Evolutionary conservation across 2,113 vertebrate species (phyloP).

Genomic region (Pomatorhinus ruficollis): DNA sequence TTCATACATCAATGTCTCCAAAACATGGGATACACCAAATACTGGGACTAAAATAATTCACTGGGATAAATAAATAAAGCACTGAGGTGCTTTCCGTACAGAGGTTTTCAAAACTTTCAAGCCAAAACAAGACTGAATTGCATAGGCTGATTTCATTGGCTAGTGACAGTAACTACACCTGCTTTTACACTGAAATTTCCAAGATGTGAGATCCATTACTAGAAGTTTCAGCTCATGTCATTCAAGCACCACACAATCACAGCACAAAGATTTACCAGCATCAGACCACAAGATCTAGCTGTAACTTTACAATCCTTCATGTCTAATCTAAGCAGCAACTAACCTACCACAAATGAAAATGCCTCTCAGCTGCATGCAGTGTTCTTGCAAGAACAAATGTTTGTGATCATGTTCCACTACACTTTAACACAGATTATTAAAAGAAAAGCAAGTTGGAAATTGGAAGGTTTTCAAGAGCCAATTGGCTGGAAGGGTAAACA

Average conservation of each 20-base stretch:
- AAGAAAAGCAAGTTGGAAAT: background rate
- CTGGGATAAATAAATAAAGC: background rate
- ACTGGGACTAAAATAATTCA: background rate
- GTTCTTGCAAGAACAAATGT: background rate
- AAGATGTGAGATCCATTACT: background rate
- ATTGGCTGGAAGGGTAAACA: constrained; percentile 6
- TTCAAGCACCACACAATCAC: background rate
- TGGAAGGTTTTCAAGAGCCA: constrained; percentile 28
- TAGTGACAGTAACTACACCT: background rate
- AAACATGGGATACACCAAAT: background rate
- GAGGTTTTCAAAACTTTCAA: background rate
- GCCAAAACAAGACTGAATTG: background rate
- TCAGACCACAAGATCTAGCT: background rate
- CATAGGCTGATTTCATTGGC: background rate
- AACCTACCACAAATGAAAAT: background rate
- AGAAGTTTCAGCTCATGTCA: background rate
- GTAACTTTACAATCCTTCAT: background rate
- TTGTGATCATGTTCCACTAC: background rate
- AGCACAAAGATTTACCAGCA: background rate
- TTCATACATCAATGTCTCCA: background rate
- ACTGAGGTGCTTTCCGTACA: background rate
- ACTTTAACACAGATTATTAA: background rate
- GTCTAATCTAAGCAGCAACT: background rate
- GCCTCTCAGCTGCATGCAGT: background rate
- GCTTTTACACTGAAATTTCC: background rate